Conservation (phyloP, 2,113 vertebrate genomes). For the Prolemur simus region DNA sequence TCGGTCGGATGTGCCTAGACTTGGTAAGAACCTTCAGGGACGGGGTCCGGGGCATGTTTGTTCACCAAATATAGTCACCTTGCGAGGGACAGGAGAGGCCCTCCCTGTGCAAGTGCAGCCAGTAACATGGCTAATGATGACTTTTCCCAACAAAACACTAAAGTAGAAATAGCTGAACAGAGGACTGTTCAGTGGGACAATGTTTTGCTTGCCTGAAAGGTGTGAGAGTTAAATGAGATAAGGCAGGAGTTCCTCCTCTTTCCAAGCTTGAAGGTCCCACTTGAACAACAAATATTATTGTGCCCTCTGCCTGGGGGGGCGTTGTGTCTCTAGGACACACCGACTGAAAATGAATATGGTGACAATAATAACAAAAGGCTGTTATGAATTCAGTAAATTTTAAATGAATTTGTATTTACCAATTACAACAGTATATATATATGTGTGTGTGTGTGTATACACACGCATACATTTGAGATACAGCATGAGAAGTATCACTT, state of each 20-base stretch:
- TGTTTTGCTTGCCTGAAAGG: background rate
- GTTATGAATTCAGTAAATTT: background rate
- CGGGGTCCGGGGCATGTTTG: background rate
- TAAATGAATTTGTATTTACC: background rate
- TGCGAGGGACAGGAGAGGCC: background rate
- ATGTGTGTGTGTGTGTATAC: no score
- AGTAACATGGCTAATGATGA: background rate
- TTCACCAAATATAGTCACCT: background rate
- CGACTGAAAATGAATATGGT: background rate
- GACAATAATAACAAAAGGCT: background rate
- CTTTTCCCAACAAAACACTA: background rate
- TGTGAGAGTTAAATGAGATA: background rate
- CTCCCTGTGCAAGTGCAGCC: background rate
- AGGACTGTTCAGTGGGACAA: background rate
- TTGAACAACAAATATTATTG: background rate
- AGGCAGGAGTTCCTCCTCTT: background rate
- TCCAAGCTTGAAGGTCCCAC: background rate
- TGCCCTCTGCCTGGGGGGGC: accelerated
- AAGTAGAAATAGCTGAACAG: background rate
- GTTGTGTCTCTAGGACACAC: background rate
- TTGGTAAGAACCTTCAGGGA: background rate
- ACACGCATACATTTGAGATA: background rate
- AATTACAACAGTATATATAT: background rate
- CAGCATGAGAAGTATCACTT: background rate
- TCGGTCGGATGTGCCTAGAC: background rate